Conservation (phyloP, 92 coral and sea anemone species). For the Galaxea fascicularis region DNA sequence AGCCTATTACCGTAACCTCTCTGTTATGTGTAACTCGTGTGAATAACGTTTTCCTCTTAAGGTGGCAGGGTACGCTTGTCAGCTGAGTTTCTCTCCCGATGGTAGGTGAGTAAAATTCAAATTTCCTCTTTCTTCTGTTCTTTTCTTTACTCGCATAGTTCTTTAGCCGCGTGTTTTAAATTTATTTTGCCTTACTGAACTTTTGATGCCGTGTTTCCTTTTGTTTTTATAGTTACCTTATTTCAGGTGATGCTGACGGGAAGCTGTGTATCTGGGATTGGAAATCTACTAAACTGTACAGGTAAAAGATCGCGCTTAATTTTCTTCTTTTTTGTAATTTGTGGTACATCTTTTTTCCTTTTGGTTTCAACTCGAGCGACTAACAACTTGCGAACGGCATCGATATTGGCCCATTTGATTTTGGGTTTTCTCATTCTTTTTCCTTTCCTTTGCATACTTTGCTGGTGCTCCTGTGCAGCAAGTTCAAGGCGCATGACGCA, state of each 20-base stretch:
- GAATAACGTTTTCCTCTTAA: neutral
- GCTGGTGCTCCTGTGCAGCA: slow-evolving; percentile 61
- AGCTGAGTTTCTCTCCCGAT: slow-evolving; percentile 94
- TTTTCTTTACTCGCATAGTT: too few relatives aligned
- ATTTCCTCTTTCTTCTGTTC: too few relatives aligned
- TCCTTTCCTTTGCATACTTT: neutral
- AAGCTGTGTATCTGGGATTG: slow-evolving; percentile 99
- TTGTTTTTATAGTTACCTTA: slow-evolving; percentile 75
- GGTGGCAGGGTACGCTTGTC: slow-evolving; percentile 99
- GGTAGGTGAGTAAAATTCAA: slow-evolving; percentile 74
- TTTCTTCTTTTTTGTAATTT: too few relatives aligned
- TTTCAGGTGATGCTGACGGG: slow-evolving; percentile 99
- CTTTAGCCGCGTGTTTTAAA: neutral
- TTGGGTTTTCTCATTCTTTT: neutral
- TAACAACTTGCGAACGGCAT: neutral
- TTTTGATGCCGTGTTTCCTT: neutral
- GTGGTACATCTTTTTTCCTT: too few relatives aligned
- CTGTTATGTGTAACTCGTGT: too few relatives aligned
- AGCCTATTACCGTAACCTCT: neutral
- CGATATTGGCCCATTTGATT: neutral
- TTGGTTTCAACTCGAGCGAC: neutral
- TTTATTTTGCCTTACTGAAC: neutral
- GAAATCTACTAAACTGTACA: slow-evolving; percentile 95
- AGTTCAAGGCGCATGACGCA: slow-evolving; percentile 99
- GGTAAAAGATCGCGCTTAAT: slow-evolving; percentile 50